Evolutionary conservation across 1,140 invertebrate species (phyloP).

Genomic region (Solenopsis invicta): DNA sequence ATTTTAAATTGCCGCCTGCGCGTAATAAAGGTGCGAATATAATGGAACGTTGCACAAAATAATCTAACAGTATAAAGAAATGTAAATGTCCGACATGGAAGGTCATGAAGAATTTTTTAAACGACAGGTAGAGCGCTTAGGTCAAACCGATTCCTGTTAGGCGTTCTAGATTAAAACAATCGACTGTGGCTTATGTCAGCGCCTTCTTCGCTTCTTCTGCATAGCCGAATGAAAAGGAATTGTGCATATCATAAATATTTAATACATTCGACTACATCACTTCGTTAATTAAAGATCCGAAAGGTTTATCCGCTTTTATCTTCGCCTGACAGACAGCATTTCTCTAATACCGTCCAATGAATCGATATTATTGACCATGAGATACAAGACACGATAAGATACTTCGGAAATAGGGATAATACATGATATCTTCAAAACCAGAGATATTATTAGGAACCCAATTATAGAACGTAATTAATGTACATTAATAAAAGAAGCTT

Average conservation of each 20-base stretch:
- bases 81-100: neutral
- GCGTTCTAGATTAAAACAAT: neutral
- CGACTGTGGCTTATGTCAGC: neutral
- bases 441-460: neutral
- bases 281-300: constrained; percentile 14
- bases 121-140: neutral
- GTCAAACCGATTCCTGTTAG: neutral
- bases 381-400: neutral
- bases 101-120: neutral
- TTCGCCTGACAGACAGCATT: neutral
- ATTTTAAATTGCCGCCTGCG: neutral
- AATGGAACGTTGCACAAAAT: neutral
- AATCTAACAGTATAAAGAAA: neutral
- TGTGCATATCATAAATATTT: constrained; percentile 27
- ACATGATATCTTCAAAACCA: neutral
- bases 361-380: constrained; percentile 15
- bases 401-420: neutral
- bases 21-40: too few relatives aligned
- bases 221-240: neutral
- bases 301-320: neutral
- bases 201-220: neutral
- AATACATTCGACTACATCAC: neutral
- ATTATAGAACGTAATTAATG: neutral
- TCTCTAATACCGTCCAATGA: neutral
- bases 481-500: neutral